Evolutionary conservation across 2,797 vertebrate genomes (phyloP), one percentile per base, ranked within the genome.

Genomic region (Sebastes vulpes): DNA sequence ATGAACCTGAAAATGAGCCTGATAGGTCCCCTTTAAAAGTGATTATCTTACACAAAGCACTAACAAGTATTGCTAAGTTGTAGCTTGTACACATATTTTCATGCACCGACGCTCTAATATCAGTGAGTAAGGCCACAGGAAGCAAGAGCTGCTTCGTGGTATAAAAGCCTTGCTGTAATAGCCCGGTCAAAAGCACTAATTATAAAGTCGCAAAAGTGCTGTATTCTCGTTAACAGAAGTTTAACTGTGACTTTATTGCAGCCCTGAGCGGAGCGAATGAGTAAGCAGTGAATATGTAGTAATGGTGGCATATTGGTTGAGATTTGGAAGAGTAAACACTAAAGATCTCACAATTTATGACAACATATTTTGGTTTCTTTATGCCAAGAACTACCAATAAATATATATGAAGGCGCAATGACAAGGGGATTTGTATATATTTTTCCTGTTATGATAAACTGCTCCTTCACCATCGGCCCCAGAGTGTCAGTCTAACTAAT

Each of bases 401-500:
- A 20, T n/a, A 18, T 0, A 54, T 58, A 11, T 21, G 5, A 2
- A 46, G 8, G 8, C 35, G 21, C 1, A 1, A 21, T 1, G 21
- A 11, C 2, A 1, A 3, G 3, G 2, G 3, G 3, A 20, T 9
- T 4, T 64, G 4, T 28, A 2, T 64, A 52, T 50, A 31, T 26
- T 23, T 16, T n/a, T 1, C 12, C 14, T n/a, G 50, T 23, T n/a
- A 7, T 56, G 53, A 72, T 65, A 12, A 72, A 87, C 18, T 32
- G 25, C 4, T 69, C 7, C 25, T 48, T 65, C 35, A n/a, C 26
- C 57, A 8, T 6, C 1, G 4, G 10, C 50, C 12, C 53, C 57
- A 2, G 11, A 5, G 48, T 66, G 75, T 80, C 82, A 60, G 28
- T 78, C 58, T 69, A 29, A 63, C 85, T 73, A 11, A 82, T 87